Percentiles rank a stretch among this genome's conserved stretches.
phyloP scores from a whole-genome alignment of 2,113 vertebrate species.

The Fulmarus glacialis region DNA sequence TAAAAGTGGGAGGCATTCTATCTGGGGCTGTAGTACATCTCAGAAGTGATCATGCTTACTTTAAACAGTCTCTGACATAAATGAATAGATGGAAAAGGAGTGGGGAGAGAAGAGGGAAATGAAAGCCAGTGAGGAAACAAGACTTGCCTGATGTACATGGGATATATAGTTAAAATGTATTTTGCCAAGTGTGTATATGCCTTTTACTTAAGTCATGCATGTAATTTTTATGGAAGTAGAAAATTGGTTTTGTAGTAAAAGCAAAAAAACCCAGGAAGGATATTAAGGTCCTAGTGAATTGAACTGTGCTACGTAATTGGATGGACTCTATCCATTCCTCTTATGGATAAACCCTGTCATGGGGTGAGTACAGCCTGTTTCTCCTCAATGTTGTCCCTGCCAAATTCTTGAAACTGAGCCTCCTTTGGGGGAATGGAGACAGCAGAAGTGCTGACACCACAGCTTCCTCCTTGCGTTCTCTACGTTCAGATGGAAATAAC shows the following conservation, averaged over 20 bases:
- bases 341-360: background rate
- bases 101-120: background rate
- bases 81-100: background rate
- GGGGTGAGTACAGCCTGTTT: background rate
- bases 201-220: background rate
- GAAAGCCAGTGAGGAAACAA: background rate
- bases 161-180: background rate
- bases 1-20: background rate
- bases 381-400: background rate
- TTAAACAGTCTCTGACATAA: background rate
- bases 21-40: background rate
- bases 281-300: background rate
- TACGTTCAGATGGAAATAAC: background rate
- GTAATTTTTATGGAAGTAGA: background rate
- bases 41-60: background rate
- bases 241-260: background rate
- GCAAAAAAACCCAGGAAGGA: background rate
- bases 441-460: constrained; percentile 37
- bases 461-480: background rate
- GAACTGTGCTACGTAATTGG: background rate
- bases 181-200: background rate
- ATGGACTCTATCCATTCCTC: background rate
- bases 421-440: background rate
- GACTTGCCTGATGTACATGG: background rate
- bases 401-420: background rate